These are phyloP conservation scores for Pelodiscus sinensis DNA, from an alignment of 2,113 vertebrate genomes.

Conservation along the genomic window DNA sequence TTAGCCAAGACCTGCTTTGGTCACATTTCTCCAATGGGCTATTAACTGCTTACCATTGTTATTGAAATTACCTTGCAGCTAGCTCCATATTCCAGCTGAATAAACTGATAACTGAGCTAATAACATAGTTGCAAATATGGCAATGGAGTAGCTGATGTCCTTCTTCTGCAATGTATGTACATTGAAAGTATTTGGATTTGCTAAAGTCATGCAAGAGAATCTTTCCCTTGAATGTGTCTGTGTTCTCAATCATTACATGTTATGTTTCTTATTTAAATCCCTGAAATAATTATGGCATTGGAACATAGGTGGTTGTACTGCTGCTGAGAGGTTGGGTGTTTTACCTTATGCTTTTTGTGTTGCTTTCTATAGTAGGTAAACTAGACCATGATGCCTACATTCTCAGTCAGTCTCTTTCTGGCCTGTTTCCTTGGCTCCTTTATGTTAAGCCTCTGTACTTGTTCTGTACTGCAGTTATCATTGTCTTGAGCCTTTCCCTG, in stretches of 20 bases:
- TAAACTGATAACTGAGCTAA: background rate
- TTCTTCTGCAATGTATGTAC: background rate
- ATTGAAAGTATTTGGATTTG: background rate
- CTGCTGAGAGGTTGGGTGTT: background rate
- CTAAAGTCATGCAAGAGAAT: background rate
- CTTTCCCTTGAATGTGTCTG: background rate
- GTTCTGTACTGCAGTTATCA: background rate
- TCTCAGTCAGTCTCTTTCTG: background rate
- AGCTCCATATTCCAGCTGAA: background rate
- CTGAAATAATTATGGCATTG: background rate
- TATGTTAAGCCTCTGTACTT: background rate
- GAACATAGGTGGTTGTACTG: background rate
- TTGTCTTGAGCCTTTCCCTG: background rate
- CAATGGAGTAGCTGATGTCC: no score
- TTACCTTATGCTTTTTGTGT: background rate
- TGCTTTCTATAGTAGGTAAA: background rate
- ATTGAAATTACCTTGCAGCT: background rate
- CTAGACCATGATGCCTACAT: background rate
- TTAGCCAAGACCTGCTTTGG: background rate
- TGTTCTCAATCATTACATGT: background rate
- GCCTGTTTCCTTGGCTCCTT: background rate
- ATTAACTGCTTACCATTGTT: background rate
- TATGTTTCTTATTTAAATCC: background rate
- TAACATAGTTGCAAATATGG: background rate
- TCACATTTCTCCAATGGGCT: background rate